Evolutionary conservation across 2,113 vertebrate genomes (phyloP).

Genomic region (Mustela nigripes): DNA sequence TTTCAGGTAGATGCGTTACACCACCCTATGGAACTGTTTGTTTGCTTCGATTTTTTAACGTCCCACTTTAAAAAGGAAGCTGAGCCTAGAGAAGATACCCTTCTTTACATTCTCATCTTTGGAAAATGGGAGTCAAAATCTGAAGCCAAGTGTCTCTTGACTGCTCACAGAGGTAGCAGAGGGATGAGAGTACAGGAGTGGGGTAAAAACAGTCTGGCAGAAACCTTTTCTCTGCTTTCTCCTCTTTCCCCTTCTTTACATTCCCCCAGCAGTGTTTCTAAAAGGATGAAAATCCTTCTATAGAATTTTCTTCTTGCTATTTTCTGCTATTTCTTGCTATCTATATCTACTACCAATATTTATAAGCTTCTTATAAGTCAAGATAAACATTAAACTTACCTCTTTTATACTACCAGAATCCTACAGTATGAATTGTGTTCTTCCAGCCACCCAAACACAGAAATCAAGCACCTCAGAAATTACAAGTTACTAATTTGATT

Average conservation of each 20-base stretch:
- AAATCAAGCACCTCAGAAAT: background rate
- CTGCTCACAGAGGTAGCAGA: background rate
- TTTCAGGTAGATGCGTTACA: background rate
- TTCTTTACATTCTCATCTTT: background rate
- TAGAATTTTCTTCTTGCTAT: background rate
- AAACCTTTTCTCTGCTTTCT: background rate
- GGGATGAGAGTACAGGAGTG: background rate
- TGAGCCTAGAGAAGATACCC: background rate
- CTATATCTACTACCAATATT: background rate
- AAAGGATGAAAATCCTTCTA: background rate
- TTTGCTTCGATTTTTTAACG: background rate
- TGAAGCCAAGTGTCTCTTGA: background rate
- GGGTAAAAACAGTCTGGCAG: background rate
- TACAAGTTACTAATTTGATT: background rate
- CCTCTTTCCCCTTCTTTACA: background rate
- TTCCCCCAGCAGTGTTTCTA: background rate
- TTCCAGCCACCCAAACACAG: background rate
- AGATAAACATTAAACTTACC: background rate
- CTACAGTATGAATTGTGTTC: background rate
- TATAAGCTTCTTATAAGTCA: constrained; percentile 28
- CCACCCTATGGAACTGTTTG: background rate
- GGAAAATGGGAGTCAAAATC: background rate
- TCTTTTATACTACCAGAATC: background rate
- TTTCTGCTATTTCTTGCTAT: background rate
- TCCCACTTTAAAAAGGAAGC: background rate